Base-by-base conservation (phyloP, 2,888 invertebrate genomes). In the Agonum fuliginosum region DNA sequence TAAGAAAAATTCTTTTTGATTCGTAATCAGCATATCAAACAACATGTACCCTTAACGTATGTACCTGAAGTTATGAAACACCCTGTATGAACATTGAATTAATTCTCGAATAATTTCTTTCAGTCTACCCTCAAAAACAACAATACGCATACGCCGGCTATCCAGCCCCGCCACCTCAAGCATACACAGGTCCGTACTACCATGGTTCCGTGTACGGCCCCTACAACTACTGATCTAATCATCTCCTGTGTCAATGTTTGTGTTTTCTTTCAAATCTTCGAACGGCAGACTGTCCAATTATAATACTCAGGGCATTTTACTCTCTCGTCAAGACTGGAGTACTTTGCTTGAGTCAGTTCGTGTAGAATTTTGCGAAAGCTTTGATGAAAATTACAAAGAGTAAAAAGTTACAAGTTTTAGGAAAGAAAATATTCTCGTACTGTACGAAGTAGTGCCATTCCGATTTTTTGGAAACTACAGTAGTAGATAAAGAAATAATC, bases 111-210 rank as follows among this genome's bases (percentile, higher is more conserved):
- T 34, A 34, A 34, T 34, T 80, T 82, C 83, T 88, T 88, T 54
- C 91, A 95, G 97, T 97, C 83, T 97, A 97, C 88, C 97, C 97
- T 70, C 97, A 97, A 87, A 97, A 97, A 88, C 96, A 97, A 86
- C 96, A 95, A 82, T 95, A 96, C 85, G 95, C 96, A 12, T 97
- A 96, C 86, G 94, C 96, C 72, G 95, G 95, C 78, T 96, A 96
- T 87, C 94, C 95, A 76, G 89, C 91, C 75, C 91, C 92, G 51
- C 93, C 94, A 0, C 58, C 58, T 72, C 93, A 91, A 80, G 93
- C 95, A 72, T 96, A 96, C 88, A 94, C 96, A 78, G 94, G 94
- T 43, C 95, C 95, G 41, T 95, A 95, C 30, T 95, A 95, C 84
- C 97, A 97, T 88, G 96, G 96, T 83, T 95, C 96, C 70, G 96